Conservation (phyloP, 2,888 invertebrate genomes). For the Heteropelma amictum region DNA sequence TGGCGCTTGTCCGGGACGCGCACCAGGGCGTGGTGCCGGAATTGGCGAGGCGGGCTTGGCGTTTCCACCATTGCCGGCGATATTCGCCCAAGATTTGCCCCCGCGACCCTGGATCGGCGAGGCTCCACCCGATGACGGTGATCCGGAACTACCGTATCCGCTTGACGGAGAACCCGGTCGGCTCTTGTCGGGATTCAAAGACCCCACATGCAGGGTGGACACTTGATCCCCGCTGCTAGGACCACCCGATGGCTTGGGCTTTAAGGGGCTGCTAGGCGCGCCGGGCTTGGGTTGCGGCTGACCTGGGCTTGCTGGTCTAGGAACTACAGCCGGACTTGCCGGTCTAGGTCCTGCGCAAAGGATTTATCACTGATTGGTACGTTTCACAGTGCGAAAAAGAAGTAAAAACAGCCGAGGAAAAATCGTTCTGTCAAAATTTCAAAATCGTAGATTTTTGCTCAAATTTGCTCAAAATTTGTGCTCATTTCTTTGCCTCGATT, state of each 20-base stretch:
- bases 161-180: conserved; percentile 46
- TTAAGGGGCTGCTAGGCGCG: conserved; percentile 10
- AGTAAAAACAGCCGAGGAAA: background rate
- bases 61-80: conserved; percentile 64
- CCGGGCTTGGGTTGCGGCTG: no score
- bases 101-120: conserved; percentile 45
- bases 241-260: conserved; percentile 12
- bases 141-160: conserved; percentile 42
- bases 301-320: no score
- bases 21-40: conserved; percentile 54
- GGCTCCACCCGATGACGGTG: conserved; percentile 11
- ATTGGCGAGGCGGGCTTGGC: conserved; percentile 61
- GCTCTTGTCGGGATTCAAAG: conserved; percentile 52
- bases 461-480: conserved; percentile 7
- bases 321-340: conserved; percentile 17
- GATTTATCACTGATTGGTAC: background rate
- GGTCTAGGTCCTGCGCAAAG: conserved; percentile 15
- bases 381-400: background rate
- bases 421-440: background rate
- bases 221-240: conserved; percentile 55
- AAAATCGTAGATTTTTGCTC: no score
- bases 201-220: conserved; percentile 55
- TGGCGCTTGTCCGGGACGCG: conserved; percentile 13
- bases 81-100: conserved; percentile 66
- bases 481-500: background rate